Percentiles rank a stretch among this genome's conserved stretches.
These are phyloP conservation scores for Stercorarius parasiticus DNA, from an alignment of 2,113 vertebrate genomes.

Conservation along the genomic window DNA sequence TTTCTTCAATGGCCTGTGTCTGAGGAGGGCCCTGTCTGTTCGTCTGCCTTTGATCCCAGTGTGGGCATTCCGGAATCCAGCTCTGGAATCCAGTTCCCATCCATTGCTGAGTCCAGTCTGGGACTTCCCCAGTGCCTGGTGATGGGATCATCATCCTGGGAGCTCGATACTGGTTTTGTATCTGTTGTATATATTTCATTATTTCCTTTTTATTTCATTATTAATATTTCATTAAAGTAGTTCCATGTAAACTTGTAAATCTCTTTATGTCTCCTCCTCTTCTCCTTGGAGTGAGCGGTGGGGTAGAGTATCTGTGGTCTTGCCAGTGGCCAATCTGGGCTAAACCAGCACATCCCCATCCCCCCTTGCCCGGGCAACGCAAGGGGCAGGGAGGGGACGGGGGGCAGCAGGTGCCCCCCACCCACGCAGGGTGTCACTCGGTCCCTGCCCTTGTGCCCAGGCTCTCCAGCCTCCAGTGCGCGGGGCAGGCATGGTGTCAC, in stretches of 20 bases:
- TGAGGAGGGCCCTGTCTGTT: background rate
- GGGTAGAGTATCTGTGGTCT: background rate
- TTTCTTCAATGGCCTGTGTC: background rate
- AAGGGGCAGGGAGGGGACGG: rapidly evolving
- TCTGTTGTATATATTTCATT: too few species aligned
- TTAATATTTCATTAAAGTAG: background rate
- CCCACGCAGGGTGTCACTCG: rapidly evolving
- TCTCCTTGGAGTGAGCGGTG: background rate
- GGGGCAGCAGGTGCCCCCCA: too few species aligned
- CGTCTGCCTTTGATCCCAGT: background rate
- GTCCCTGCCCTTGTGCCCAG: background rate
- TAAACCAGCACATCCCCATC: background rate
- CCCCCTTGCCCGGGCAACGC: rapidly evolving
- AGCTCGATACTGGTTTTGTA: too few species aligned
- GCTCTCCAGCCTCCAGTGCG: background rate
- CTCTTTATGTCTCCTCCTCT: background rate
- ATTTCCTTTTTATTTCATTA: too few species aligned
- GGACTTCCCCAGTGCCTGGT: background rate
- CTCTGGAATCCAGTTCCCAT: background rate
- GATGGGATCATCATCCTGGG: too few species aligned
- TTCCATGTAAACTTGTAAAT: background rate
- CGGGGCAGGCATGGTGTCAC: background rate
- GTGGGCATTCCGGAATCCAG: background rate
- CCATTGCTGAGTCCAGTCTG: too few species aligned
- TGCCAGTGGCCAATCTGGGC: background rate